A percentile compares a stretch with the other conserved stretches of the same genome.
phyloP scores from a whole-genome alignment of 2,888 invertebrate species.

The Trachelus tabidus region DNA sequence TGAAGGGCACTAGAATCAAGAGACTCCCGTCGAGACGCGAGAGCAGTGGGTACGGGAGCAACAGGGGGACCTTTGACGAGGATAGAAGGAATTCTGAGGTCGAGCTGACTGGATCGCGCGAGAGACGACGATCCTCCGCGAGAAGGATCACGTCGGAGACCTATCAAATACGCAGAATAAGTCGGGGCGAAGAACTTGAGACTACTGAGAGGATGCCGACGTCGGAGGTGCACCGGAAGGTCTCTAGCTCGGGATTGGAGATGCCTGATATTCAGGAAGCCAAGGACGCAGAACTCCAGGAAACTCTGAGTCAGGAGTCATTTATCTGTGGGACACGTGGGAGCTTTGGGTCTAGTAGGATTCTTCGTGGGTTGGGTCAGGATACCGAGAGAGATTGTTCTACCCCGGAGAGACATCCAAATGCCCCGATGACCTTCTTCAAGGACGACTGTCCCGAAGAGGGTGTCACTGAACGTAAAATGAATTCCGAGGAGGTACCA shows the following conservation, averaged over 20 bases:
- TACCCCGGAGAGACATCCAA: neutral
- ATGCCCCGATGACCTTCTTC: neutral
- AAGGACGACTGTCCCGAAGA: neutral
- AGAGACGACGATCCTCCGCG: conserved; percentile 42
- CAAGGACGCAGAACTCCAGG: conserved; percentile 31
- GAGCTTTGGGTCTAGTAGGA: neutral
- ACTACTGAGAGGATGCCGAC: conserved; percentile 45
- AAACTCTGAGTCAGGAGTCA: conserved; percentile 5
- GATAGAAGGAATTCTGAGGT: conserved; percentile 43
- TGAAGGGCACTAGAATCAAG: conserved; percentile 13
- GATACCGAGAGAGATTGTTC: neutral
- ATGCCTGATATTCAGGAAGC: conserved; percentile 54
- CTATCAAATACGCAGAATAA: neutral
- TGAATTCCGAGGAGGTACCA: neutral
- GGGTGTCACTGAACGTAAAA: neutral
- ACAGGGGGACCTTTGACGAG: conserved; percentile 55
- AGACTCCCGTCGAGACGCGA: conserved; percentile 47
- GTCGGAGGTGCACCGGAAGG: conserved; percentile 43
- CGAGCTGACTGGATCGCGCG: conserved; percentile 21
- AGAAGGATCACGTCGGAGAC: conserved; percentile 30
- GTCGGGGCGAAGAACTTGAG: conserved; percentile 6
- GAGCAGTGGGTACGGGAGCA: conserved; percentile 58
- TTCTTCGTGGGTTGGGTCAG: neutral
- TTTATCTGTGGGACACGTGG: neutral
- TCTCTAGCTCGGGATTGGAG: conserved; percentile 42